Conservation (phyloP, 2,888 invertebrate species). For the Cataglyphis albicans region DNA sequence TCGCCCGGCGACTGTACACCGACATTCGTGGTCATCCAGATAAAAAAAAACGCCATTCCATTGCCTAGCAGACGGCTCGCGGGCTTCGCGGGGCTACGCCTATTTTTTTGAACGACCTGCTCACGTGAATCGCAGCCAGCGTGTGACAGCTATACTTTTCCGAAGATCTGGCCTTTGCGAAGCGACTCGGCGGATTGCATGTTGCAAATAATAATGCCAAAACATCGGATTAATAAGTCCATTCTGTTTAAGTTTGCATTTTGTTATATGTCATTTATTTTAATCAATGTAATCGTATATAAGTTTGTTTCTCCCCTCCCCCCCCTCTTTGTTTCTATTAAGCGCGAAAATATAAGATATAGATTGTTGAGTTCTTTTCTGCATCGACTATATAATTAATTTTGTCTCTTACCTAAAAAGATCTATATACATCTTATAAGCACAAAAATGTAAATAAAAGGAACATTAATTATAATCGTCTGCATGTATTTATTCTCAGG, state of each 20-base stretch:
- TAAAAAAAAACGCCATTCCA: not conserved
- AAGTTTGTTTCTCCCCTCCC: not conserved
- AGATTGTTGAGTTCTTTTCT: not conserved
- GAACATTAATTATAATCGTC: conserved; percentile 6
- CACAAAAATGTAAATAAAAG: not conserved
- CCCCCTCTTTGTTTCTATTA: not conserved
- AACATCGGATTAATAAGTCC: too few species aligned
- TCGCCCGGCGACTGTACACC: not conserved
- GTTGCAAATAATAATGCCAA: not conserved
- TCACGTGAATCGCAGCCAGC: conserved; percentile 81
- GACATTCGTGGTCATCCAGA: not conserved
- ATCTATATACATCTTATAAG: not conserved
- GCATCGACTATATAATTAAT: not conserved
- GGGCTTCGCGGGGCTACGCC: conserved; percentile 81
- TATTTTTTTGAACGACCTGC: conserved; percentile 81
- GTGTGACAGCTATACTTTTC: conserved; percentile 29
- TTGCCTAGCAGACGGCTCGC: conserved; percentile 73
- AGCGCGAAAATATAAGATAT: not conserved
- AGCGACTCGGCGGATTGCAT: not conserved
- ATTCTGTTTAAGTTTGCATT: too few species aligned
- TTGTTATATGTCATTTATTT: not conserved
- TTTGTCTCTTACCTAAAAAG: not conserved
- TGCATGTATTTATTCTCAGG: not conserved
- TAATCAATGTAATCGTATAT: not conserved
- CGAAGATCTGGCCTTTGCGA: not conserved